Base-by-base conservation (phyloP, 1,140 invertebrate species). In the Cyphomyrmex costatus region DNA sequence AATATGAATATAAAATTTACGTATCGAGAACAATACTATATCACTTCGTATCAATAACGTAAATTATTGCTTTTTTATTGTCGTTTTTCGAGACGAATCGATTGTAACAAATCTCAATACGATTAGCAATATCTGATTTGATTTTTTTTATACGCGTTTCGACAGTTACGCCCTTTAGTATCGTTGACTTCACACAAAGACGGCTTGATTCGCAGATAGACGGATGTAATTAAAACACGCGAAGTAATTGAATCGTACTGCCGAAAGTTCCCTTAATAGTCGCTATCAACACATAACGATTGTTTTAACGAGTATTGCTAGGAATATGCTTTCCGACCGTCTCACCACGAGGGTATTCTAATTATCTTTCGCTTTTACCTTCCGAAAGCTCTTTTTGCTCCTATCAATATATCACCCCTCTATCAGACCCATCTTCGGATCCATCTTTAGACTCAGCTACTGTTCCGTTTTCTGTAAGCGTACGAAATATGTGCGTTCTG, bases 221-320 rank as follows among this genome's bases (percentile, higher is more conserved):
- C 88, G 82, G 88, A 73, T 92, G 88, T 90, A 93, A 93, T 94
- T 94, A 94, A 92, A 92, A 92, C 88, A 56, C 49, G 80, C 80
- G 68, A 87, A 88, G 87, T 92, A 93, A 93, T 93, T 91, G 89
- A 90, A 92, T 90, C 89, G 91, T 89, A 92, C 87, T 89, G 87
- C 84, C 90, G 85, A 92, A 93, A 93, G 88, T 93, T 92, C 68
- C 66, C 86, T 78, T 92, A 93, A 94, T 92, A 90, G 86, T 77
- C 87, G 89, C 90, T 92, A 93, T 93, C 92, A 91, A 89, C 88
- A 86, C 58, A 87, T 92, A 91, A 91, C 89, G 91, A 88, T 89
- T 91, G 90, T 91, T 93, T 87, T 90, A 93, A 93, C 87, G 92
- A 93, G 91, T 92, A 92, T 87, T 71, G 87, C 86, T 49, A 58